Evolutionary conservation across 2,113 vertebrate genomes (phyloP).

Genomic region (Heloderma charlesbogerti): DNA sequence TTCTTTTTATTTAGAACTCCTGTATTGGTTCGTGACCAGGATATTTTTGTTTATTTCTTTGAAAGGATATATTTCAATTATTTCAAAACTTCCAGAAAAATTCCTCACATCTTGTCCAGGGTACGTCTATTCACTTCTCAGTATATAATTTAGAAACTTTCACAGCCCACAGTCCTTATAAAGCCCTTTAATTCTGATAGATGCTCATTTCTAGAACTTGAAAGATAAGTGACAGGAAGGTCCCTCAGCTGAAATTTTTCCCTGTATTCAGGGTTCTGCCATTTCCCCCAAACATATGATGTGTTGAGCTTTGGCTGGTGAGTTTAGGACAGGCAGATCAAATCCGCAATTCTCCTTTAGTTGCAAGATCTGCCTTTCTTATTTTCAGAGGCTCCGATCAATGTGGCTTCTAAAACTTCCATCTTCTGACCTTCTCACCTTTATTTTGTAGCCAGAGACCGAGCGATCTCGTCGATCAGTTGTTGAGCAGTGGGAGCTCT

Average conservation of each 20-base stretch:
- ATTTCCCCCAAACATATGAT: neutral
- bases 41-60: neutral
- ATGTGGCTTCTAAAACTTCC: neutral
- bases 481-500: constrained; percentile 90
- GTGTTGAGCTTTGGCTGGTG: neutral
- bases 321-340: neutral
- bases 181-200: neutral
- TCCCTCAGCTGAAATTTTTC: neutral
- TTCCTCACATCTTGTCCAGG: neutral
- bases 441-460: constrained; percentile 83
- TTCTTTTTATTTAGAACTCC: neutral
- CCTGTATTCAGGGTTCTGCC: neutral
- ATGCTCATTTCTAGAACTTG: neutral
- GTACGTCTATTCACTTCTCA: neutral
- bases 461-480: constrained; percentile 86
- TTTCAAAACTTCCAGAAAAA: neutral
- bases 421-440: constrained; percentile 61
- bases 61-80: neutral
- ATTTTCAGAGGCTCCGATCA: neutral
- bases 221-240: neutral
- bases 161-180: neutral
- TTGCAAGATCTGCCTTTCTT: neutral
- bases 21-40: neutral
- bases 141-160: neutral
- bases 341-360: neutral